Conservation (phyloP, 1,140 invertebrate species). For the Drosophila obscura region DNA sequence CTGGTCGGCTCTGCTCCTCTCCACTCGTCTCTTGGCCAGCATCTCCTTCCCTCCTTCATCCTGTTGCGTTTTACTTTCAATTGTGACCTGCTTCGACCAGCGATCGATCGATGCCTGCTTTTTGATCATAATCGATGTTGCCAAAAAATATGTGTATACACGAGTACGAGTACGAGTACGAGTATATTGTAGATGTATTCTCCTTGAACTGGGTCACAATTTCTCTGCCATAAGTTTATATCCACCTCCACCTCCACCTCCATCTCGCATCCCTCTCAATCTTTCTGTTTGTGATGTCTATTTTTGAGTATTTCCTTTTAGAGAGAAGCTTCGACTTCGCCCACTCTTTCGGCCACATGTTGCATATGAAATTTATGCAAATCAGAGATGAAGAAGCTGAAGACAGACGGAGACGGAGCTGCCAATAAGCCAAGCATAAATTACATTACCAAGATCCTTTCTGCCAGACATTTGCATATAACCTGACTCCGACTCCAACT, state of each 20-base stretch:
- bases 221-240: constrained; percentile 60
- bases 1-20: constrained; percentile 17
- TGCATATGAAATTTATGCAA: constrained; percentile 81
- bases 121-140: constrained; percentile 79
- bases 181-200: constrained; percentile 9
- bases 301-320: constrained; percentile 62
- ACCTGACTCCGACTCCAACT: constrained; percentile 54
- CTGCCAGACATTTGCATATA: constrained; percentile 72
- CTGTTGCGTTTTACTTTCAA: constrained; percentile 77
- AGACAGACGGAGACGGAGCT: constrained; percentile 51
- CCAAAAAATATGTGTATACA: constrained; percentile 60
- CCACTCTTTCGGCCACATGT: constrained; percentile 70
- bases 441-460: constrained; percentile 78
- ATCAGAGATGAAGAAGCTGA: constrained; percentile 37
- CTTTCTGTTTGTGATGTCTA: constrained; percentile 65
- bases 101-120: constrained; percentile 59
- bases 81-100: constrained; percentile 76
- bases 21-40: no score
- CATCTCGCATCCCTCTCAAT: constrained; percentile 6
- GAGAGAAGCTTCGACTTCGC: constrained; percentile 54
- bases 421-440: constrained; percentile 79
- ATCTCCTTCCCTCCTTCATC: constrained; percentile 44
- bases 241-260: constrained; percentile 3
- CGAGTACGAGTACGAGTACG: constrained; percentile 12
- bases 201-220: constrained; percentile 62